phyloP scores from a whole-genome alignment of 2,113 vertebrate genomes.

The Daphoenositta chrysoptera region DNA sequence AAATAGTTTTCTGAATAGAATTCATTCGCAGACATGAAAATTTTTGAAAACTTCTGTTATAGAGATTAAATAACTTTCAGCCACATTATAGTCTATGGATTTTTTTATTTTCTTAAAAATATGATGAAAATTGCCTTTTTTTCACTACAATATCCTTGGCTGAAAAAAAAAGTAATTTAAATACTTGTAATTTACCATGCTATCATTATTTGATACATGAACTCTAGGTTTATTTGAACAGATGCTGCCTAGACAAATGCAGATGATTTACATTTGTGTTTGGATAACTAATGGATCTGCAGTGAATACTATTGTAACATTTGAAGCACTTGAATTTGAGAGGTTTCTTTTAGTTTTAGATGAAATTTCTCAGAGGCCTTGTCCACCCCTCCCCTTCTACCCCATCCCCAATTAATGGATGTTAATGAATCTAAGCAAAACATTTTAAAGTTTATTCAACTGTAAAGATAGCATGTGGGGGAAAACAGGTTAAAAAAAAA shows the following conservation, averaged over 20 bases:
- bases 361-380: fast-evolving
- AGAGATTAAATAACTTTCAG: neutral
- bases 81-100: neutral
- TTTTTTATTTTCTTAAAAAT: neutral
- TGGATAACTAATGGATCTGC: neutral
- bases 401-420: fast-evolving
- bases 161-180: neutral
- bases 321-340: neutral
- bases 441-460: neutral
- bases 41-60: too few relatives aligned
- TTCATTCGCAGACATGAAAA: neutral
- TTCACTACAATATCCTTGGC: neutral
- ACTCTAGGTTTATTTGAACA: neutral
- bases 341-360: neutral
- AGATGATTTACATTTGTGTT: neutral
- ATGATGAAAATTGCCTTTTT: neutral
- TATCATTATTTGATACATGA: neutral
- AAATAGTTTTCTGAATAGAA: neutral
- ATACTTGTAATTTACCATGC: neutral
- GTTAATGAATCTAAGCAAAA: neutral
- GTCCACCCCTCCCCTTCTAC: neutral
- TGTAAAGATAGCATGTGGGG: neutral
- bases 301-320: neutral
- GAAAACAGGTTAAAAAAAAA: neutral
- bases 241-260: neutral